Conservation (phyloP, 2,797 vertebrate genomes). For the Adrianichthys oophorus region DNA sequence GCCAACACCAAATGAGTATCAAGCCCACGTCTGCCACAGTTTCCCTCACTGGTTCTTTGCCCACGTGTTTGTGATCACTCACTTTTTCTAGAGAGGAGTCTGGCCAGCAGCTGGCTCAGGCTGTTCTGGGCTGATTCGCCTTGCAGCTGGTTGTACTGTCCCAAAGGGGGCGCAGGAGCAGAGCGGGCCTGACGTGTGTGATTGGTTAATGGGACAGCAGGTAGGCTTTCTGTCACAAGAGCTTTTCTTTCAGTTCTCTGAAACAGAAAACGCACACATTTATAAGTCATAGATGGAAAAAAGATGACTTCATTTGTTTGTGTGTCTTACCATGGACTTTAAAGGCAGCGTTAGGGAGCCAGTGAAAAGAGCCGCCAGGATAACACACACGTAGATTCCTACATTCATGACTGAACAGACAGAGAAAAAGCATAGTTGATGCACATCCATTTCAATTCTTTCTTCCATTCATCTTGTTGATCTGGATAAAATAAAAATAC, state of each 20-base stretch:
- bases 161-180: slow-evolving; percentile 40
- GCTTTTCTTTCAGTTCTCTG: slow-evolving; percentile 45
- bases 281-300: background rate
- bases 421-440: background rate
- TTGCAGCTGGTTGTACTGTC: slow-evolving; percentile 42
- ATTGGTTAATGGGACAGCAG: slow-evolving; percentile 25
- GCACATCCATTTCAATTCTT: background rate
- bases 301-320: no score
- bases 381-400: slow-evolving; percentile 66
- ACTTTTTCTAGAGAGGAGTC: slow-evolving; percentile 74
- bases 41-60: background rate
- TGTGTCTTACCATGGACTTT: slow-evolving; percentile 47
- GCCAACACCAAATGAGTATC: background rate
- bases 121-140: slow-evolving; percentile 47
- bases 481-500: background rate
- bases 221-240: slow-evolving; percentile 33
- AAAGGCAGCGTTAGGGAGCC: slow-evolving; percentile 63
- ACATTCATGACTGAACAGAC: slow-evolving; percentile 66
- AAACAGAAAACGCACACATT: slow-evolving; percentile 5
- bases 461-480: slow-evolving; percentile 1
- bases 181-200: slow-evolving; percentile 61
- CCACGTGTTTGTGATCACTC: background rate
- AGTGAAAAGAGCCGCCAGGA: slow-evolving; percentile 66
- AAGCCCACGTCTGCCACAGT: background rate
- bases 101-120: slow-evolving; percentile 71